A percentile compares a stretch with the other conserved stretches of the same genome.
These are phyloP conservation scores for Natator depressus DNA, from an alignment of 2,113 vertebrate species.

Conservation along the genomic window DNA sequence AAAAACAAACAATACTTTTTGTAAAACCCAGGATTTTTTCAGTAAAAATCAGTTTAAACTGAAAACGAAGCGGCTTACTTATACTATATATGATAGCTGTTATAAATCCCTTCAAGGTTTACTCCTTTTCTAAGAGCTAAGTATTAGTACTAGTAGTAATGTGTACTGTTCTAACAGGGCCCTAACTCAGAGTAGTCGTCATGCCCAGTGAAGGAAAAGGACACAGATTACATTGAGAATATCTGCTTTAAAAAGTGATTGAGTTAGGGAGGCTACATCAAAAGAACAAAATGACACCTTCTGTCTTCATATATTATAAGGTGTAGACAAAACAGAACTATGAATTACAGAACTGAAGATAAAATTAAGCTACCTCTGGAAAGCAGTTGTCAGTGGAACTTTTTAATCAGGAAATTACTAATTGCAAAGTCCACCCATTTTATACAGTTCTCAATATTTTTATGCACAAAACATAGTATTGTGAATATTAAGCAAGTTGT, in stretches of 20 bases:
- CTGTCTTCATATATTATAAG: not conserved
- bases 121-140: not conserved
- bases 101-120: not conserved
- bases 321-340: not conserved
- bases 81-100: not conserved
- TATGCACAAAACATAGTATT: not conserved
- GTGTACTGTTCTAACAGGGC: not conserved
- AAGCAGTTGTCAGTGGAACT: not conserved
- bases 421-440: not conserved
- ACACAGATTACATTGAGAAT: not conserved
- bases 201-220: not conserved
- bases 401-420: not conserved
- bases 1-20: too few species aligned
- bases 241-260: not conserved
- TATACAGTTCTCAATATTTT: not conserved
- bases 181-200: not conserved
- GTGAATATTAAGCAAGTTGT: too few species aligned
- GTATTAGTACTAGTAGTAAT: not conserved
- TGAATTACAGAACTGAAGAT: not conserved
- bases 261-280: not conserved
- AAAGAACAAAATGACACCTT: not conserved
- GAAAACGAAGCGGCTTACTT: too few species aligned
- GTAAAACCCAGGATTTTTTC: too few species aligned
- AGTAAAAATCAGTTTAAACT: too few species aligned
- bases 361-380: not conserved